Percentiles rank a stretch among this genome's conserved stretches.
Evolutionary conservation across 2,888 invertebrate species (phyloP).

Genomic region (Caenorhabditis plicata): DNA sequence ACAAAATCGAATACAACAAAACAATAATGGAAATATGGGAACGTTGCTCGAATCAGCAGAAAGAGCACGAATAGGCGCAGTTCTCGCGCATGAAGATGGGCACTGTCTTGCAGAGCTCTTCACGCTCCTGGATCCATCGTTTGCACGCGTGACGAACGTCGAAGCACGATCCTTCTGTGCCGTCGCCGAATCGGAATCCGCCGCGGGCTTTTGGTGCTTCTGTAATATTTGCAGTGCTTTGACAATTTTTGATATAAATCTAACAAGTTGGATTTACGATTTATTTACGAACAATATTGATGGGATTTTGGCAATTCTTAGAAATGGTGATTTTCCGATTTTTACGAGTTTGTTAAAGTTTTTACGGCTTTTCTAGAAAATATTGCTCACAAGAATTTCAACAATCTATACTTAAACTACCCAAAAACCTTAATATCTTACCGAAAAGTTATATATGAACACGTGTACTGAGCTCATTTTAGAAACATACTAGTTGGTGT

Average conservation of each 20-base stretch:
- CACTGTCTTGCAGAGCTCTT: conserved; percentile 58
- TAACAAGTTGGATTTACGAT: neutral
- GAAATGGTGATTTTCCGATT: too few species aligned
- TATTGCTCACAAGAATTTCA: too few species aligned
- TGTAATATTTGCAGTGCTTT: conserved; percentile 4
- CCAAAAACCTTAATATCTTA: too few species aligned
- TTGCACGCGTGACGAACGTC: conserved; percentile 61
- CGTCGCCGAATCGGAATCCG: conserved; percentile 55
- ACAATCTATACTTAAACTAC: too few species aligned
- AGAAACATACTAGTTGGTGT: too few species aligned
- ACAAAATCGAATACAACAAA: neutral
- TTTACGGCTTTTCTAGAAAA: too few species aligned
- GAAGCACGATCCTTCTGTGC: conserved; percentile 47
- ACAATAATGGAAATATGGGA: neutral
- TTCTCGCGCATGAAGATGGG: conserved; percentile 63
- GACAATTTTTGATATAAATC: neutral
- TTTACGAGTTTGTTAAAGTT: too few species aligned
- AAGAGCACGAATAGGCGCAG: conserved; percentile 55
- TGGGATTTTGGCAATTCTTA: neutral
- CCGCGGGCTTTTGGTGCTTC: conserved; percentile 33
- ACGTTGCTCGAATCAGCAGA: conserved; percentile 47
- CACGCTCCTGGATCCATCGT: conserved; percentile 58
- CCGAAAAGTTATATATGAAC: too few species aligned
- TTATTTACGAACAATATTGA: neutral
- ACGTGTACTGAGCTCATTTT: too few species aligned